Evolutionary conservation across 2,888 invertebrate genomes (phyloP).

Genomic region (Tridacna crocea): DNA sequence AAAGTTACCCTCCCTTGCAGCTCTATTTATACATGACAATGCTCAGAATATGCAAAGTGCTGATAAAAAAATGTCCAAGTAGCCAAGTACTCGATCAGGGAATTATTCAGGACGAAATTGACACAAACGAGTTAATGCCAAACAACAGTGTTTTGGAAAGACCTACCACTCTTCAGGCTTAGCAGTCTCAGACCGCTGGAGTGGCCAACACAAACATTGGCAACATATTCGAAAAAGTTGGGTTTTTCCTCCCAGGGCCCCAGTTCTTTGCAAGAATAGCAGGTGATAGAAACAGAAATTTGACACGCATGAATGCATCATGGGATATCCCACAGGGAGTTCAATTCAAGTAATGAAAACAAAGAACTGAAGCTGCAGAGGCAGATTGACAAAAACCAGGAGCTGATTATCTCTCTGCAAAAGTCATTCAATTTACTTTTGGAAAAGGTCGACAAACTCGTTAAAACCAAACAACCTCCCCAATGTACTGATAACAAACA

Average conservation of each 20-base stretch:
- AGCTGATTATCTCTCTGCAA: not conserved
- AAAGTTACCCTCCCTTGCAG: too few relatives aligned
- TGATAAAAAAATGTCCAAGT: too few relatives aligned
- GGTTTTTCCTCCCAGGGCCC: not conserved
- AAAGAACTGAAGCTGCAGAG: not conserved
- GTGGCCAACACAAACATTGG: too few relatives aligned
- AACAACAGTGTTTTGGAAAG: not conserved
- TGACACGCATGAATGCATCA: not conserved
- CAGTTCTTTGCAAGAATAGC: not conserved
- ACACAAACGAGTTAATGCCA: not conserved
- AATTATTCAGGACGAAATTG: not conserved
- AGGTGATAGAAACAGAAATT: not conserved
- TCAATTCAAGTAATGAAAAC: not conserved
- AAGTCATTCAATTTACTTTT: not conserved
- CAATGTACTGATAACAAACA: not conserved
- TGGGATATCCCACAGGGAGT: slow-evolving; percentile 3
- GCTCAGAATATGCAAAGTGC: too few relatives aligned
- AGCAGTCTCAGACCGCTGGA: too few relatives aligned
- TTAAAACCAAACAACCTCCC: not conserved
- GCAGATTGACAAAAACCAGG: slow-evolving; percentile 1
- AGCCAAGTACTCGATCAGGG: not conserved
- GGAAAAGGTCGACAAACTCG: not conserved
- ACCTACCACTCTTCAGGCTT: not conserved
- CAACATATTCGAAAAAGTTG: not conserved
- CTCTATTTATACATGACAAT: too few relatives aligned